Base-by-base conservation (phyloP, 2,888 invertebrate species). In the Andrena bicolor region DNA sequence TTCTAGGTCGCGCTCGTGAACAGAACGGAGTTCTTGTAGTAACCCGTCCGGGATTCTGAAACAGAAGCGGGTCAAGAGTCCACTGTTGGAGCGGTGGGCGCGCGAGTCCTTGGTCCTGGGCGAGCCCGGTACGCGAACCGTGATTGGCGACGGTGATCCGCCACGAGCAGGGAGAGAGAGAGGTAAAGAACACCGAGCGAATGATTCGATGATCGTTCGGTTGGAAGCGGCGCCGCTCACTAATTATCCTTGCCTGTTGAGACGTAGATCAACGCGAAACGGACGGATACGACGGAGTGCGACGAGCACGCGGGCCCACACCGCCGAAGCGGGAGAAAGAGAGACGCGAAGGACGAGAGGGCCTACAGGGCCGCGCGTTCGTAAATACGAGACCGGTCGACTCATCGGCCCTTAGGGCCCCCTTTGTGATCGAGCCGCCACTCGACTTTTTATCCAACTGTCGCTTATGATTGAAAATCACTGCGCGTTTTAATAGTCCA, bases 11-110 rank as follows among this genome's bases (percentile, higher is more conserved):
- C 98, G 93, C 97, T 97, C 90, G 97, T 97, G 94, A 98, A 98
- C 86, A 98, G 95, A 88, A 98, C 97, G 49, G 98, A 98, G 94
- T 97, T 98, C 95, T 98, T 98, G 95, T 98, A 98, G 94, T 98
- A 98, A 90, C 96, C 96, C 86, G 94, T 93, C 87, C 94, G 93
- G 66, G 94, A 94, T 84, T 95, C 95, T 95, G 94, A 48, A 94
- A 94, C 91, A 93, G 76, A 90, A 81, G 75, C 73, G 77, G 68
- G 64, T 75, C 73, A 76, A 85, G 77, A 76, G 81, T 81, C 77
- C 83, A 41, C 41, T 41, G 41, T 41, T 1, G 41, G 41, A 41
- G 41, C 41, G 41, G 16, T 41, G 76, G 0, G 68, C 82, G 66
- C 68, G 56, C 72, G 32, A 7, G 70, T 23, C 56, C 26, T 26